phyloP scores from a whole-genome alignment of 2,797 vertebrate genomes.

The Urosaurus nigricauda region DNA sequence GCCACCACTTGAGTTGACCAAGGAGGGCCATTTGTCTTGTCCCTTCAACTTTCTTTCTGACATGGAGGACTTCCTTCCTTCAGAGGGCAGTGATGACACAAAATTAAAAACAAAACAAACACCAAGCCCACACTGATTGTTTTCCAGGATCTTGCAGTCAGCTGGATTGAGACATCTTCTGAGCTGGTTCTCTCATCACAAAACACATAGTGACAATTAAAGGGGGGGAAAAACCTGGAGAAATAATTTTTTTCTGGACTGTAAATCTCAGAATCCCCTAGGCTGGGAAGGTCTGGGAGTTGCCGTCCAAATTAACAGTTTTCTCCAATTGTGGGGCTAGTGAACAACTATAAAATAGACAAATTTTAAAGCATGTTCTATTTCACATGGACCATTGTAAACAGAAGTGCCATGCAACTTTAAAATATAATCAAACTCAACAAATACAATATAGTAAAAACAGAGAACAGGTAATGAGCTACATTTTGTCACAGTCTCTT shows the following conservation, averaged over 20 bases:
- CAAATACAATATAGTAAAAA: no score
- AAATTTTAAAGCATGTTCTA: background rate
- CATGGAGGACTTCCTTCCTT: background rate
- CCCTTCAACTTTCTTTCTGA: background rate
- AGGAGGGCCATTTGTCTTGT: slow-evolving; percentile 17
- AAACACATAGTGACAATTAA: background rate
- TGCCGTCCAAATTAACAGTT: background rate
- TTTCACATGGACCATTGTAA: background rate
- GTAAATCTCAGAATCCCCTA: no score
- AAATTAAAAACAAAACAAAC: background rate
- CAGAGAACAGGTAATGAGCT: no score
- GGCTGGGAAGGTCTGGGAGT: no score
- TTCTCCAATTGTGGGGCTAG: background rate
- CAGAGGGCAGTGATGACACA: background rate
- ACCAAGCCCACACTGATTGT: background rate
- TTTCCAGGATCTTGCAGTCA: background rate
- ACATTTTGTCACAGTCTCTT: no score
- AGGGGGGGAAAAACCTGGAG: no score
- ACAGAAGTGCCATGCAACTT: background rate
- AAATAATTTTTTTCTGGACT: no score
- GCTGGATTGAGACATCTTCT: background rate
- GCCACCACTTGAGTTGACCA: slow-evolving; percentile 60
- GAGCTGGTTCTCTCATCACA: background rate
- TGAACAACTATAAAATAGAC: no score
- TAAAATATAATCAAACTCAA: background rate